Percentiles rank a stretch among this genome's conserved stretches.
phyloP scores from a whole-genome alignment of 2,888 invertebrate species.

The Diploptera punctata region DNA sequence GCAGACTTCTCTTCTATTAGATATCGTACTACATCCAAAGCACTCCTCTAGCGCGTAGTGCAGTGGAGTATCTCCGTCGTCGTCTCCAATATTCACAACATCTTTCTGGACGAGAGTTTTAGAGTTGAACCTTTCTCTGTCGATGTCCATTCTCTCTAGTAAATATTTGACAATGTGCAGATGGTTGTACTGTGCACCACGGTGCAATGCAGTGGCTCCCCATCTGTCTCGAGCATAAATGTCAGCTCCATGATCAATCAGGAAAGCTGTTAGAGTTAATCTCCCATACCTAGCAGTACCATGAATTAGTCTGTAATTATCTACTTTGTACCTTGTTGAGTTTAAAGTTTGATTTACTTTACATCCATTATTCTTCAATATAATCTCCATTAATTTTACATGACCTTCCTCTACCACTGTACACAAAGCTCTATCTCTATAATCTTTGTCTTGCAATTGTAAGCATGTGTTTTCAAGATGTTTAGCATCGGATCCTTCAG shows the following conservation, averaged over 20 bases:
- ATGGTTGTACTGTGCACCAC: conserved; percentile 5
- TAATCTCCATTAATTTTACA: not conserved
- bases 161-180: conserved; percentile 17
- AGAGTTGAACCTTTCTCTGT: not conserved
- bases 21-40: not conserved
- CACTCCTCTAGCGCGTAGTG: conserved; percentile 22
- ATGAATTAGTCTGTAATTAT: conserved; percentile 5
- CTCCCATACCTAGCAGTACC: not conserved
- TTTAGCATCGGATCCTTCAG: not conserved
- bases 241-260: conserved; percentile 4
- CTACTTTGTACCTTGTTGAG: not conserved
- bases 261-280: not conserved
- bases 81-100: not conserved
- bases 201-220: conserved; percentile 7
- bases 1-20: not conserved
- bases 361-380: not conserved
- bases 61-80: conserved; percentile 11
- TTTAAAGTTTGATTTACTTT: not conserved
- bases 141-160: not conserved
- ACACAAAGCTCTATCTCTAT: not conserved
- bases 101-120: not conserved
- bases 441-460: conserved; percentile 4
- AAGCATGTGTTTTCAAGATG: not conserved
- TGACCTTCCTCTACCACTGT: conserved; percentile 8
- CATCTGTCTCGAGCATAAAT: conserved; percentile 1